Conservation (phyloP, 2,113 vertebrate species). For the Microcebus jonahi region DNA sequence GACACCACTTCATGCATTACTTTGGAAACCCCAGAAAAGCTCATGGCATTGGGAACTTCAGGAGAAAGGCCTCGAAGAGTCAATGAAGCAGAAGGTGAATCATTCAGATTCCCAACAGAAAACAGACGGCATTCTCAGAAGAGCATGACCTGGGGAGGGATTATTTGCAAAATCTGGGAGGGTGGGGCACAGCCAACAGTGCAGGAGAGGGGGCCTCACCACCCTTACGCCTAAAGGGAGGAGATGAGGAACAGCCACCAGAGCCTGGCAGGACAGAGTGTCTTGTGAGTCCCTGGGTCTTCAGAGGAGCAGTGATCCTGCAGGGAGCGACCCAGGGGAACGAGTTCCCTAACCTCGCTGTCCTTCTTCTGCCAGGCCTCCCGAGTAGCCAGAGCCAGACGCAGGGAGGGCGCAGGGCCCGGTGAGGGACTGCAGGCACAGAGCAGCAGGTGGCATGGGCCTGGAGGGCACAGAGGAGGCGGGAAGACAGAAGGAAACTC, state of each 20-base stretch:
- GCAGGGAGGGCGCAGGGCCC: accelerated
- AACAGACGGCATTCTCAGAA: background rate
- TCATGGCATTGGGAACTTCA: background rate
- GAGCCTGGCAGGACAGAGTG: too few species aligned
- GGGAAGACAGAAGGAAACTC: background rate
- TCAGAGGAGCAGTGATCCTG: background rate
- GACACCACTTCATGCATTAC: too few species aligned
- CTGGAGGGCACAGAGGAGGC: background rate
- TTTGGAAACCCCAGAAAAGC: background rate
- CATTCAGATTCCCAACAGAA: background rate
- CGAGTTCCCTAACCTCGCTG: too few species aligned
- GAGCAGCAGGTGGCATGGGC: background rate
- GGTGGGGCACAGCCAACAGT: accelerated
- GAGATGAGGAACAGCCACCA: background rate
- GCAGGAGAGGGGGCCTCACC: background rate
- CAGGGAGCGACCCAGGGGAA: background rate
- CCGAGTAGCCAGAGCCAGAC: background rate
- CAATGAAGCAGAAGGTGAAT: background rate
- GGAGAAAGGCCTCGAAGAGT: background rate
- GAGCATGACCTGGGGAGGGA: background rate
- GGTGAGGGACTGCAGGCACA: background rate
- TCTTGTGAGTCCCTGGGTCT: background rate
- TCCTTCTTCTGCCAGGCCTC: background rate
- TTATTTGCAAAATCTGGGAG: too few species aligned
- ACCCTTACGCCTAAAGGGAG: background rate